phyloP scores from a whole-genome alignment of 2,113 vertebrate genomes.

The Stictonetta naevosa region DNA sequence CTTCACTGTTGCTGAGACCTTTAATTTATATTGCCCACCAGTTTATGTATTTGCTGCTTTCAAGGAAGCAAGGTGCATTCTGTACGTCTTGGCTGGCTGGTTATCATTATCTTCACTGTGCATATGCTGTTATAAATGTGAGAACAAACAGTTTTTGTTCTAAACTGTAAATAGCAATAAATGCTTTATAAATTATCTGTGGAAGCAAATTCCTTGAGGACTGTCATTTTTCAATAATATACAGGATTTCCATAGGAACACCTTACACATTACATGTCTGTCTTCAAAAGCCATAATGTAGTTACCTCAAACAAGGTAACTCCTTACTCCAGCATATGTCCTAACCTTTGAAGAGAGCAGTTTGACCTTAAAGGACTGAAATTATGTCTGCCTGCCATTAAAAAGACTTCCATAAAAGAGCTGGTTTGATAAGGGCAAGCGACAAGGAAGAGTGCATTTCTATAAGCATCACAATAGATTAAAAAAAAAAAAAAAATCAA shows the following conservation, averaged over 20 bases:
- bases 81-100: background rate
- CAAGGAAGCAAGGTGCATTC: background rate
- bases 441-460: slow-evolving; percentile 19
- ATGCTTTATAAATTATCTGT: background rate
- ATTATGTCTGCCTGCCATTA: slow-evolving; percentile 54
- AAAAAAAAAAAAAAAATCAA: slow-evolving; percentile 13
- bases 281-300: slow-evolving; percentile 28
- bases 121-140: background rate
- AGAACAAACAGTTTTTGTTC: background rate
- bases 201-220: background rate
- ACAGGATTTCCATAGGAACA: slow-evolving; percentile 6
- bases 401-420: slow-evolving; percentile 27
- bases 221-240: background rate
- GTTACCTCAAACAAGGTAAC: slow-evolving; percentile 26
- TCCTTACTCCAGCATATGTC: slow-evolving; percentile 10
- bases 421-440: slow-evolving; percentile 32
- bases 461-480: background rate
- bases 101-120: background rate
- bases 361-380: slow-evolving; percentile 58
- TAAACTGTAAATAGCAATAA: background rate
- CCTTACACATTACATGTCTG: slow-evolving; percentile 26
- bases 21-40: background rate
- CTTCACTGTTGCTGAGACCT: background rate
- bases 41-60: background rate
- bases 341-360: slow-evolving; percentile 70